Evolutionary conservation across 2,888 invertebrate species (phyloP), one percentile per base, ranked within the genome.

Genomic region (Hedya salicella): DNA sequence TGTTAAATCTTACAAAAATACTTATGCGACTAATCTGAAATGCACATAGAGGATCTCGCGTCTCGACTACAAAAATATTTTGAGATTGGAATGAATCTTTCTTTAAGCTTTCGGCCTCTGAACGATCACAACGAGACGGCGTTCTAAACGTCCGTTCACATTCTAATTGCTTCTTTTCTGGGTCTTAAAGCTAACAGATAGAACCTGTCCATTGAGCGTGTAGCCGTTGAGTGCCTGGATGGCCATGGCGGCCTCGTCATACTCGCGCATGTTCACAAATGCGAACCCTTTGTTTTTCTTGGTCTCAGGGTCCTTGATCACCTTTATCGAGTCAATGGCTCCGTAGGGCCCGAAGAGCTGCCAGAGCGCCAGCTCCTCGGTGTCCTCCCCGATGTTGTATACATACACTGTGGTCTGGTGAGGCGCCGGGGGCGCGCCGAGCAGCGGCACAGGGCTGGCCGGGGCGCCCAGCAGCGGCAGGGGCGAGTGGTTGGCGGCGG

Each of bases 171-270:
- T 91, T 83, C 91, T 88, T 87, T 93, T 93, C 86, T 92, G 92
- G 70, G 93, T 93, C 87, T 93, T 93, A 91, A 93, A 93, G 87
- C 91, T 93, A 89, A 93, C 93, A 59, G 93, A 92, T 80, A 93
- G 86, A 83, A 93, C 93, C 87, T 93, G 93, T 75, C 92, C 93
- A 75, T 92, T 93, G 86, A 93, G 92, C 86, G 92, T 89, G 81
- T 91, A 92, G 71, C 93, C 93, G 71, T 93, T 93, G 79, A 93
- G 90, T 61, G 91, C 90, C 82, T 92, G 92, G 73, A 93, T 93
- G 74, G 93, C 93, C 89, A 92, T 88, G 30, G 93, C 90, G 17
- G 93, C 93, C 85, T 93, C 93, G 71, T 92, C 92, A 71, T 92
- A 93, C 82, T 93, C 93, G 75, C 93, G 85, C 93, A 93, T 93